Percentiles rank a stretch among this genome's conserved stretches.
Evolutionary conservation across 2,888 invertebrate genomes (phyloP).

Genomic region (Hemistola chrysoprasaria): DNA sequence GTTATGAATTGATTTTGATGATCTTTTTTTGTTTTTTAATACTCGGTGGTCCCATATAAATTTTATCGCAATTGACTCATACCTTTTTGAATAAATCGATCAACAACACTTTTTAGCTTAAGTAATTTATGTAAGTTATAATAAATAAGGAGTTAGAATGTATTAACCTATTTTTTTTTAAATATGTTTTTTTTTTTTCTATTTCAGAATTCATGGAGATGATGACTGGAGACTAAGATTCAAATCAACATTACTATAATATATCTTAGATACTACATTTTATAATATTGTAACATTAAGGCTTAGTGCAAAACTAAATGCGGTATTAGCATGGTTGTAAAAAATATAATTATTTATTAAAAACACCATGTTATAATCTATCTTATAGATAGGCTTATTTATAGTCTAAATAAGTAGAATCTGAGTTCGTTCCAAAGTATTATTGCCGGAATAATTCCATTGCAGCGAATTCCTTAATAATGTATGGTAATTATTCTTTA

Average conservation of each 20-base stretch:
- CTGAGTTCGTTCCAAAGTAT: slow-evolving; percentile 61
- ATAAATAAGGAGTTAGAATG: no score
- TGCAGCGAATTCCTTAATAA: slow-evolving; percentile 52
- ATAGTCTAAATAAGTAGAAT: slow-evolving; percentile 37
- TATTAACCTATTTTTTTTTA: no score
- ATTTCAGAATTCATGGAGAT: slow-evolving; percentile 95
- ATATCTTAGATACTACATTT: slow-evolving; percentile 62
- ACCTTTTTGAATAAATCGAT: no score
- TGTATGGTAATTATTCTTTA: slow-evolving; percentile 68
- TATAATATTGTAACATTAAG: slow-evolving; percentile 56
- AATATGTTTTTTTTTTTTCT: no score
- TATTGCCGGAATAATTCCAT: slow-evolving; percentile 74
- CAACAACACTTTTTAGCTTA: no score
- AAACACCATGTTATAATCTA: slow-evolving; percentile 51
- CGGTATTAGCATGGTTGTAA: slow-evolving; percentile 70
- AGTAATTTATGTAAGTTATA: no score
- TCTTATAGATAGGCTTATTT: slow-evolving; percentile 68
- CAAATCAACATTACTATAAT: slow-evolving; percentile 40
- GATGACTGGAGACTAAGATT: slow-evolving; percentile 93
- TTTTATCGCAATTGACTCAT: no score
- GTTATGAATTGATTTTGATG: no score
- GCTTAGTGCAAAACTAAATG: slow-evolving; percentile 72
- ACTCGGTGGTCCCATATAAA: no score
- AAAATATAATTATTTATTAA: slow-evolving; percentile 23
- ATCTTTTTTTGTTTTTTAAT: no score